Evolutionary conservation across 2,113 vertebrate species (phyloP).

Genomic region (Alouatta palliata): DNA sequence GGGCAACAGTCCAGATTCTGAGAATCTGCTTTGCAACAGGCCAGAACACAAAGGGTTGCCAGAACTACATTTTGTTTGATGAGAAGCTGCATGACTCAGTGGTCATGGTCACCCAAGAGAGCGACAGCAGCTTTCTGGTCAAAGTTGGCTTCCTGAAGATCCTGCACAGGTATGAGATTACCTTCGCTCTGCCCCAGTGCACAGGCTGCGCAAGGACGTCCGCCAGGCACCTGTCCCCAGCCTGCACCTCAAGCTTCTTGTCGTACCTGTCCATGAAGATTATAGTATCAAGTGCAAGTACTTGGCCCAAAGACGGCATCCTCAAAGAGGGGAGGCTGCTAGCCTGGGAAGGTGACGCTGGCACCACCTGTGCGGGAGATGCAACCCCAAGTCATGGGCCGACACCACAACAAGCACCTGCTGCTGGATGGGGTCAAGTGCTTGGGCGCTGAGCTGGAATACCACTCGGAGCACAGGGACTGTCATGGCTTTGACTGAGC

Average conservation of each 20-base stretch:
- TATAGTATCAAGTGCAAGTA: slow-evolving; percentile 93
- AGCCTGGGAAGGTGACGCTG: slow-evolving; percentile 85
- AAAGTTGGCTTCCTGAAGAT: slow-evolving; percentile 98
- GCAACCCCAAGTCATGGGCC: slow-evolving; percentile 95
- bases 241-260: slow-evolving; percentile 88
- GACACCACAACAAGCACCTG: slow-evolving; percentile 96
- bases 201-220: slow-evolving; percentile 85
- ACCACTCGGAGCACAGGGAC: slow-evolving; percentile 97
- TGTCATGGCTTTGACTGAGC: slow-evolving; percentile 96
- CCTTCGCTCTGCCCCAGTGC: slow-evolving; percentile 90
- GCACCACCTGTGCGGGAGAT: slow-evolving; percentile 87
- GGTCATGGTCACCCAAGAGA: slow-evolving; percentile 87
- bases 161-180: slow-evolving; percentile 94
- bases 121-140: slow-evolving; percentile 85
- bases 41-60: slow-evolving; percentile 74
- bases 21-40: slow-evolving; percentile 82
- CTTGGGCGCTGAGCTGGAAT: slow-evolving; percentile 92
- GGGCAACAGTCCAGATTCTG: slow-evolving; percentile 78
- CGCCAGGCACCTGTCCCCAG: slow-evolving; percentile 87
- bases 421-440: slow-evolving; percentile 96
- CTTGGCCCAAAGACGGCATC: slow-evolving; percentile 94
- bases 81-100: slow-evolving; percentile 87
- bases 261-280: slow-evolving; percentile 87
- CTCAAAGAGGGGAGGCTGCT: slow-evolving; percentile 93
- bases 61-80: slow-evolving; percentile 86